Conservation (phyloP, 2,888 invertebrate species). For the Corythucha ciliata region DNA sequence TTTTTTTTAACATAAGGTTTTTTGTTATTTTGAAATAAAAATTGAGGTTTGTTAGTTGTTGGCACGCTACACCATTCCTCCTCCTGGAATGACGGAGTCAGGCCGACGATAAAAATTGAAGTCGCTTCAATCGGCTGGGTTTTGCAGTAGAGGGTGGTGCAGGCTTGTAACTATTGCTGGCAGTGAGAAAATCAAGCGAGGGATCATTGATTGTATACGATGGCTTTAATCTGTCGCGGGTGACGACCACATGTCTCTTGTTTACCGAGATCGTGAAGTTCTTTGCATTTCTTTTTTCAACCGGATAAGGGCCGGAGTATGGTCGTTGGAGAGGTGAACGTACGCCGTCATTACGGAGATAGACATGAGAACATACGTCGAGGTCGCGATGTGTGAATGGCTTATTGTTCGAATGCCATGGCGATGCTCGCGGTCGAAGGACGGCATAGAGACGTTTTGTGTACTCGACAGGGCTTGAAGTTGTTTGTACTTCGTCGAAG, state of each 20-base stretch:
- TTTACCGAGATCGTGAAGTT: not conserved
- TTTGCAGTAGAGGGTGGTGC: no score
- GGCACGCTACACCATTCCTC: no score
- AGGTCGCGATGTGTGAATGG: conserved; percentile 5
- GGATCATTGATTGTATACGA: no score
- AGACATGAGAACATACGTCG: conserved; percentile 10
- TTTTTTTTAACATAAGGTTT: no score
- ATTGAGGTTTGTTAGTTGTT: no score
- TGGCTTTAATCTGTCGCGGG: conserved; percentile 7
- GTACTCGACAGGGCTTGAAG: not conserved
- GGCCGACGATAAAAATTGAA: no score
- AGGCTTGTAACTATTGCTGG: no score
- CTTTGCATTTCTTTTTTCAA: not conserved
- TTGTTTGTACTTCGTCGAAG: conserved; percentile 14
- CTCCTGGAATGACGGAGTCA: no score
- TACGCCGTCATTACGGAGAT: conserved; percentile 1
- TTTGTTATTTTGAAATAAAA: no score
- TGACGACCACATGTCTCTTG: not conserved
- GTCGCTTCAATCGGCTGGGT: no score
- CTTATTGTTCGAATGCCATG: conserved; percentile 1
- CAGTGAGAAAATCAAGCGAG: no score
- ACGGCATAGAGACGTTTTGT: not conserved
- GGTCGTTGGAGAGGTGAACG: conserved; percentile 2
- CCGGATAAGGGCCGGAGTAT: not conserved
- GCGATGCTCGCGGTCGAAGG: not conserved